A percentile compares a stretch with the other conserved stretches of the same genome.
phyloP scores from a whole-genome alignment of 2,113 vertebrate genomes.

The Phodopus roborovskii region DNA sequence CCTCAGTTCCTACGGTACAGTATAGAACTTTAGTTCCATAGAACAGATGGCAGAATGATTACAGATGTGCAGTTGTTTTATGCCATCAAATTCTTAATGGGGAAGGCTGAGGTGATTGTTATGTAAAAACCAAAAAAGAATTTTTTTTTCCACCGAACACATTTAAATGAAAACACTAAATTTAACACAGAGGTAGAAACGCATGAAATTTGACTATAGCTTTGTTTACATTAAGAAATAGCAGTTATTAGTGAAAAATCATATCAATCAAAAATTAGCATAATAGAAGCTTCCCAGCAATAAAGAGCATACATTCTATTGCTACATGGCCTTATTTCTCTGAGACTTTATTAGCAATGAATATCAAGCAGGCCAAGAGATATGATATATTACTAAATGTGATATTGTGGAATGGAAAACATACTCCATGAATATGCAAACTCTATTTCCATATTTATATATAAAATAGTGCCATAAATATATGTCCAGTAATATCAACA shows the following conservation, averaged over 20 bases:
- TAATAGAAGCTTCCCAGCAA: conserved; percentile 78
- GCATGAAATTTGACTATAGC: conserved; percentile 68
- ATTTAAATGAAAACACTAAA: conserved; percentile 75
- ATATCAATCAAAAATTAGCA: conserved; percentile 80
- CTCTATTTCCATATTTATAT: conserved; percentile 72
- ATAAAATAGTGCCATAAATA: conserved; percentile 68
- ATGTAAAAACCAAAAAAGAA: conserved; percentile 61
- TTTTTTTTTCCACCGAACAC: conserved; percentile 69
- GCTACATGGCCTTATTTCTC: conserved; percentile 76
- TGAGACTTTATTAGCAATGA: conserved; percentile 81
- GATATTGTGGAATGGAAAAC: conserved; percentile 66
- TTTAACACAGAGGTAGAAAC: conserved; percentile 59
- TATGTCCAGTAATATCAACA: conserved; percentile 63
- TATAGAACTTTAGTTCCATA: conserved; percentile 44
- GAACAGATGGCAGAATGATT: conserved; percentile 81
- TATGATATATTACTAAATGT: conserved; percentile 75
- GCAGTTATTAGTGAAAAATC: conserved; percentile 80
- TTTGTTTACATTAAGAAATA: conserved; percentile 82
- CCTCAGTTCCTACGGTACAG: conserved; percentile 23
- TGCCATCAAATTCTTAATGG: conserved; percentile 67
- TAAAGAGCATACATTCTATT: conserved; percentile 81
- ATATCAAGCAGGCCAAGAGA: conserved; percentile 78
- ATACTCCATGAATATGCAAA: conserved; percentile 80
- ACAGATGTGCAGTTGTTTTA: conserved; percentile 70
- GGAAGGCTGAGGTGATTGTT: conserved; percentile 71